Percentiles rank a stretch among this genome's conserved stretches.
Conservation (phyloP, 2,888 invertebrate species). For the Stramonita haemastoma region DNA sequence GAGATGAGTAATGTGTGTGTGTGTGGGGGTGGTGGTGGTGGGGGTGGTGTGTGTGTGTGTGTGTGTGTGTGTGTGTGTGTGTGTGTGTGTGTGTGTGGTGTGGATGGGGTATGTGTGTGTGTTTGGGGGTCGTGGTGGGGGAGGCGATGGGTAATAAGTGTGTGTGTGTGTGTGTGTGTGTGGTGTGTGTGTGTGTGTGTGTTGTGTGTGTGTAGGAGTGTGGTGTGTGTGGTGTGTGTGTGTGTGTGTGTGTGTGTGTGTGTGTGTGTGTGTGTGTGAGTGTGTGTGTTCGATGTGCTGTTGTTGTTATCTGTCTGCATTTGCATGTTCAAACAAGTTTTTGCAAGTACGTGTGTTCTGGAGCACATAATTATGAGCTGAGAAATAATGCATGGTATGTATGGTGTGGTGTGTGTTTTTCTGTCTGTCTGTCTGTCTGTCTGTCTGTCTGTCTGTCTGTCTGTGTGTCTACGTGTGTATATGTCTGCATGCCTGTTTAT, state of each 20-base stretch:
- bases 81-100: constrained; percentile 5
- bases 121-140: background rate
- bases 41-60: background rate
- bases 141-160: too few relatives aligned
- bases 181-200: constrained; percentile 13
- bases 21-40: background rate
- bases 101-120: background rate
- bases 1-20: background rate
- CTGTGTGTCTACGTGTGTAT: background rate
- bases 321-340: background rate
- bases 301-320: background rate
- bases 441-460: background rate
- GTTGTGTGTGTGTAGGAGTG: background rate
- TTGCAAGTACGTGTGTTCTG: background rate
- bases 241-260: constrained; percentile 23
- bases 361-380: too few relatives aligned
- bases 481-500: background rate
- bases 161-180: constrained; percentile 26
- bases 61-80: constrained; percentile 17
- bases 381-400: too few relatives aligned
- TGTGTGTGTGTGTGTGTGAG: background rate
- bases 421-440: background rate
- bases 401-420: background rate
- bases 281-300: background rate
- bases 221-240: constrained; percentile 1